Base-by-base conservation (phyloP, 2,888 invertebrate species). In the Caenorhabditis becei region DNA sequence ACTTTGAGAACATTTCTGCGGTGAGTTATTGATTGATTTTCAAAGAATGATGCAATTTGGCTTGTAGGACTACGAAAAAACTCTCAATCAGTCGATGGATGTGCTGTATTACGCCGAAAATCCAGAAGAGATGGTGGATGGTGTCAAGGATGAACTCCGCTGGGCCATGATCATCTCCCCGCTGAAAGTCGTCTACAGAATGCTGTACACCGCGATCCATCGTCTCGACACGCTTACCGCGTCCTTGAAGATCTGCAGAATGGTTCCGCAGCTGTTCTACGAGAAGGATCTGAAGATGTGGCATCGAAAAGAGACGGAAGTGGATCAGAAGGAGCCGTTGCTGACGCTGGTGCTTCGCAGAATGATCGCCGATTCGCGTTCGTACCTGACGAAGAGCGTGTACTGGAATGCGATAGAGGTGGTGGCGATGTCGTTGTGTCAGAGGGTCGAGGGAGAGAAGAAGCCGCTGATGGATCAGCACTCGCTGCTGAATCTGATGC, bases 401-500 rank as follows among this genome's bases (percentile, higher is more conserved):
- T 1, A n/a, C 4, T 70, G 59, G 51, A 41, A 51, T 5, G 20
- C 11, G 8, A 0, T 66, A 1, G 41, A n/a, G 1, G 4, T 16
- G 3, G n/a, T 69, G 14, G n/a, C 49, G 16, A 37, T 51, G 10
- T n/a, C 23, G 1, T 49, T 61, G 3, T 26, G 41, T 20, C 23
- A 26, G 2, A 41, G 16, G 3, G 41, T 41, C 16, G 10, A 5
- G 8, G 58, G 49, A 49, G 44, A 44, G 5, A 32, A 32, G 4
- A 32, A 32, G 8, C 18, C 56, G 56, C 35, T 70, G n/a, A 23
- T 70, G 37, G 37, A 11, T n/a, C n/a, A 16, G 5, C 61, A 59
- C 51, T 11, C 0, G 0, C 41, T 70, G 16, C n/a, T 70, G 51
- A 59, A 70, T n/a, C 10, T 61, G 24, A 37, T 51, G n/a, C 41